These are phyloP conservation scores for Baryphthengus martii DNA, from an alignment of 2,113 vertebrate species.

Conservation along the genomic window DNA sequence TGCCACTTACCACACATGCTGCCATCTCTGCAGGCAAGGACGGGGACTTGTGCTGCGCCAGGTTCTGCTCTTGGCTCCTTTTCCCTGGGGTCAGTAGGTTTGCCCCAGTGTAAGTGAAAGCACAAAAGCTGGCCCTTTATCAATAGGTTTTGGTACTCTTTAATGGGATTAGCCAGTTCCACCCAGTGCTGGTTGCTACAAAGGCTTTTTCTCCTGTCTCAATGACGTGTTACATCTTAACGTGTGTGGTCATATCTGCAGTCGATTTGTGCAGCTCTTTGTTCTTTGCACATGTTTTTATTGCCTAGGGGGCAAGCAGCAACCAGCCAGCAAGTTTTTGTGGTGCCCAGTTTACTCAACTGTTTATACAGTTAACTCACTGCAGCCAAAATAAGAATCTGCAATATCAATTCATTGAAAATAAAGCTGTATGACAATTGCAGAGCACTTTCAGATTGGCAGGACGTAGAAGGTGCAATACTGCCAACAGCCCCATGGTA, in stretches of 20 bases:
- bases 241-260: slow-evolving; percentile 62
- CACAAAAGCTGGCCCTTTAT: slow-evolving; percentile 22
- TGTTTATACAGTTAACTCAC: slow-evolving; percentile 40
- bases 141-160: slow-evolving; percentile 16
- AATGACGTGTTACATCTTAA: slow-evolving; percentile 38
- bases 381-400: slow-evolving; percentile 49
- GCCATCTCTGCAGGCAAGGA: neutral
- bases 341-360: slow-evolving; percentile 12
- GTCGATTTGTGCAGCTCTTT: slow-evolving; percentile 54
- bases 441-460: neutral
- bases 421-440: neutral
- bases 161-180: slow-evolving; percentile 45
- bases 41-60: rapidly evolving
- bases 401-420: slow-evolving; percentile 18
- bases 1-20: neutral
- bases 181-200: slow-evolving; percentile 17
- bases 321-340: slow-evolving; percentile 45
- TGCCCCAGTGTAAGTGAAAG: neutral
- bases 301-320: slow-evolving; percentile 39
- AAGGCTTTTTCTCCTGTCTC: slow-evolving; percentile 42
- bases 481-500: neutral
- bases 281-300: slow-evolving; percentile 58
- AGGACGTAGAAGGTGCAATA: neutral
- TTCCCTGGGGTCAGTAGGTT: neutral
- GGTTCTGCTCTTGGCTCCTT: neutral